phyloP scores from a whole-genome alignment of 2,113 vertebrate genomes.

The Phalacrocorax brasilianus region DNA sequence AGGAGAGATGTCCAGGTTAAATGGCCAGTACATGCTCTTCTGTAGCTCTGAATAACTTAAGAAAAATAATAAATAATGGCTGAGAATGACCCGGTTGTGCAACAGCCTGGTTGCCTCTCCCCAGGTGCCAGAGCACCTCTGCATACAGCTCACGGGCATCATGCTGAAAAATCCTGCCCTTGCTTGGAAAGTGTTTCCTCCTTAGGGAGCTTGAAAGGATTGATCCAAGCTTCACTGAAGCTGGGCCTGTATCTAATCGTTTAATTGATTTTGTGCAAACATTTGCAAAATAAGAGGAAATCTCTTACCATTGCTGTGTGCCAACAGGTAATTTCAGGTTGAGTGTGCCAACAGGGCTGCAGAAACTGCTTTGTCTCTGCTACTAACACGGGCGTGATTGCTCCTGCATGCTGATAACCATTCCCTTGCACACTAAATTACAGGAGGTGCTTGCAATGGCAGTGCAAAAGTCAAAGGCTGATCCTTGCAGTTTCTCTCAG shows the following conservation, averaged over 20 bases:
- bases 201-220: neutral
- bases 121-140: neutral
- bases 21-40: neutral
- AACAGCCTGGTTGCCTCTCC: neutral
- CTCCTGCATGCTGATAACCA: neutral
- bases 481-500: neutral
- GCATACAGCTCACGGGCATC: neutral
- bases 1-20: neutral
- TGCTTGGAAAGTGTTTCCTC: neutral
- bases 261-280: constrained; percentile 18
- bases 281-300: neutral
- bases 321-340: neutral
- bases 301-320: neutral
- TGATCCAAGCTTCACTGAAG: neutral
- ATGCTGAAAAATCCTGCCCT: neutral
- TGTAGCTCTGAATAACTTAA: neutral
- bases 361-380: neutral
- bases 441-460: neutral
- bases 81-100: neutral
- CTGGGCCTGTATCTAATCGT: neutral
- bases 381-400: neutral
- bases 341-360: neutral
- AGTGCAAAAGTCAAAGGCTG: constrained; percentile 33
- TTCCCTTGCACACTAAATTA: neutral
- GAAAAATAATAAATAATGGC: neutral